Conservation (phyloP, 2,888 invertebrate genomes). For the Lasius fuliginosus region DNA sequence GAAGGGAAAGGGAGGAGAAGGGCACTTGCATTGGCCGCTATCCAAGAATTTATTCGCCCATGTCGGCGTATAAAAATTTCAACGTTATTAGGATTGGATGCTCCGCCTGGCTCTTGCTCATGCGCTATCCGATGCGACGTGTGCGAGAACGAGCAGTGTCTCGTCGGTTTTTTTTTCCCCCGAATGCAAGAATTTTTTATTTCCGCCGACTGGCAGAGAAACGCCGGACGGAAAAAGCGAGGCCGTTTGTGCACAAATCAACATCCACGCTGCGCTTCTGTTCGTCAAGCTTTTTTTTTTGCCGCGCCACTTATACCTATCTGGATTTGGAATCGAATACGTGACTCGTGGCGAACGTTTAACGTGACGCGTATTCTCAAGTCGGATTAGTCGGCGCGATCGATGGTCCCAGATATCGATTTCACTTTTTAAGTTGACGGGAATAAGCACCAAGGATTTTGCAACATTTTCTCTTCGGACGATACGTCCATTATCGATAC, state of each 20-base stretch:
- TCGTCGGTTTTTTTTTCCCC: conserved; percentile 34
- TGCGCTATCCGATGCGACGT: conserved; percentile 63
- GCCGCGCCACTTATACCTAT: conserved; percentile 38
- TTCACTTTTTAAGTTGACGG: conserved; percentile 23
- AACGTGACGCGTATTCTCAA: conserved; percentile 49
- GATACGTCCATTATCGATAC: not conserved
- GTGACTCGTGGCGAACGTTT: conserved; percentile 16
- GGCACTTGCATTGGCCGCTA: conserved; percentile 59
- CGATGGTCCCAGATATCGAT: conserved; percentile 32
- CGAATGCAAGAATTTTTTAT: conserved; percentile 34
- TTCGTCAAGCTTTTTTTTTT: conserved; percentile 24
- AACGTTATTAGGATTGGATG: conserved; percentile 73
- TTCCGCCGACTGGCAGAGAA: conserved; percentile 29
- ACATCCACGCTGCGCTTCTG: conserved; percentile 29
- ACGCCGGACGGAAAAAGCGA: conserved; percentile 25
- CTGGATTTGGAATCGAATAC: conserved; percentile 38
- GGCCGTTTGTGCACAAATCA: conserved; percentile 45
- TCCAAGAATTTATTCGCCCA: conserved; percentile 76
- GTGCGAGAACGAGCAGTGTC: conserved; percentile 38
- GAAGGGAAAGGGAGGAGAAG: not conserved
- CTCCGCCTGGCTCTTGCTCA: conserved; percentile 35
- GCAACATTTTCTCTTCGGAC: not conserved
- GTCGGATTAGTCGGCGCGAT: conserved; percentile 45
- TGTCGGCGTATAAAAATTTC: conserved; percentile 77
- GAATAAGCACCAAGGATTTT: not conserved